These are phyloP conservation scores for Cryptus viduatorius DNA, from an alignment of 2,888 invertebrate genomes.

Conservation along the genomic window DNA sequence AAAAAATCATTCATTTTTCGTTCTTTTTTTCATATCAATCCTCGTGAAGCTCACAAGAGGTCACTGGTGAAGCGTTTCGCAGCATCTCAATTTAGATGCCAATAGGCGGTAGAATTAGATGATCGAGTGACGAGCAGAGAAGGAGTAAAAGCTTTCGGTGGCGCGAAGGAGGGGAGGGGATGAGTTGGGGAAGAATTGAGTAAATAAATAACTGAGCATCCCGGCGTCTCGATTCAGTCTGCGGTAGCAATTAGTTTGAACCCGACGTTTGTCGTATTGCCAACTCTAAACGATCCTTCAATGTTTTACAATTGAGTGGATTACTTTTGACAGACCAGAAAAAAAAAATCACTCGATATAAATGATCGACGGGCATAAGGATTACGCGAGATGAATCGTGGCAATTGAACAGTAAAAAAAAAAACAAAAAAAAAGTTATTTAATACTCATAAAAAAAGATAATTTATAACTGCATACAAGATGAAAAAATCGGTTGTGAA, in stretches of 20 bases:
- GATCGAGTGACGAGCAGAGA: slow-evolving; percentile 75
- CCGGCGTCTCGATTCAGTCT: slow-evolving; percentile 80
- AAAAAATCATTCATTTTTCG: not conserved
- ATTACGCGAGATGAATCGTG: slow-evolving; percentile 9
- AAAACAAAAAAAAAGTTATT: not conserved
- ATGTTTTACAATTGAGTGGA: not conserved
- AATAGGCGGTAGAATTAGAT: slow-evolving; percentile 78
- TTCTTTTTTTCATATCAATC: slow-evolving; percentile 11
- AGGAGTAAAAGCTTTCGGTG: slow-evolving; percentile 72
- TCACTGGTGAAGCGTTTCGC: slow-evolving; percentile 61
- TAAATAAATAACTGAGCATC: slow-evolving; percentile 83
- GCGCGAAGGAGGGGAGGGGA: slow-evolving; percentile 27
- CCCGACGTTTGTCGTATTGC: slow-evolving; percentile 27
- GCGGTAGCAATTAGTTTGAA: slow-evolving; percentile 66
- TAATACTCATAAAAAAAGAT: not conserved
- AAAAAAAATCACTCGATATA: not conserved
- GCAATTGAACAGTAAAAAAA: not conserved
- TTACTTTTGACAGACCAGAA: not conserved
- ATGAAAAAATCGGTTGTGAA: slow-evolving; percentile 15
- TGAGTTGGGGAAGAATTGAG: slow-evolving; percentile 71
- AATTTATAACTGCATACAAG: not conserved
- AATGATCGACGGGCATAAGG: not conserved
- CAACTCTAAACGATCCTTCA: not conserved
- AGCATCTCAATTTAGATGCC: slow-evolving; percentile 79
- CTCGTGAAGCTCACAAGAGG: slow-evolving; percentile 59